Conservation (phyloP, 2,888 invertebrate genomes). For the Archips crataeganus region DNA sequence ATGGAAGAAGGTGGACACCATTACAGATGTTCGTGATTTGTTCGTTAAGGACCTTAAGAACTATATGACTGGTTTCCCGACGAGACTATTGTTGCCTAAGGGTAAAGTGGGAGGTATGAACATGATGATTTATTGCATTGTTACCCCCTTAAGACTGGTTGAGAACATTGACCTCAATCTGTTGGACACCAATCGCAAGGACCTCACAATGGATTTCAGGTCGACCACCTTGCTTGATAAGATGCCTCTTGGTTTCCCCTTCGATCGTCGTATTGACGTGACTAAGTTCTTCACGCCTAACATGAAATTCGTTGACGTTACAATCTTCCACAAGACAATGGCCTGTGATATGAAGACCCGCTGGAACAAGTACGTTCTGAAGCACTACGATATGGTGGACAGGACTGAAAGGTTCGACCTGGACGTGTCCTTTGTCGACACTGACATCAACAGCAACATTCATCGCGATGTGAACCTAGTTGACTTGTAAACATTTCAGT, state of each 20-base stretch:
- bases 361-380: conserved; percentile 73
- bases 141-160: conserved; percentile 82
- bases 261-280: conserved; percentile 88
- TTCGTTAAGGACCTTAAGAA: conserved; percentile 70
- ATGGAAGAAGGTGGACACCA: conserved; percentile 87
- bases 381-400: conserved; percentile 65
- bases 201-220: conserved; percentile 71
- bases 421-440: conserved; percentile 64
- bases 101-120: conserved; percentile 89
- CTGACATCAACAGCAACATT: conserved; percentile 57
- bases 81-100: conserved; percentile 89
- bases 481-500: conserved; percentile 46
- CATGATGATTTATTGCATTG: conserved; percentile 87
- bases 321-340: conserved; percentile 87
- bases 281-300: conserved; percentile 88
- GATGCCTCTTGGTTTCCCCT: conserved; percentile 90
- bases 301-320: conserved; percentile 88
- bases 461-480: conserved; percentile 48
- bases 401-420: conserved; percentile 57
- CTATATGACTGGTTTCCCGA: conserved; percentile 89
- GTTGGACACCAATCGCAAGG: conserved; percentile 78
- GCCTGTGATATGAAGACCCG: conserved; percentile 76
- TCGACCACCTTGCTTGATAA: conserved; percentile 84
- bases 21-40: conserved; percentile 71
- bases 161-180: conserved; percentile 69